Percentiles rank a stretch among this genome's conserved stretches.
Conservation (phyloP, 1,140 invertebrate species). For the Heliothis virescens region DNA sequence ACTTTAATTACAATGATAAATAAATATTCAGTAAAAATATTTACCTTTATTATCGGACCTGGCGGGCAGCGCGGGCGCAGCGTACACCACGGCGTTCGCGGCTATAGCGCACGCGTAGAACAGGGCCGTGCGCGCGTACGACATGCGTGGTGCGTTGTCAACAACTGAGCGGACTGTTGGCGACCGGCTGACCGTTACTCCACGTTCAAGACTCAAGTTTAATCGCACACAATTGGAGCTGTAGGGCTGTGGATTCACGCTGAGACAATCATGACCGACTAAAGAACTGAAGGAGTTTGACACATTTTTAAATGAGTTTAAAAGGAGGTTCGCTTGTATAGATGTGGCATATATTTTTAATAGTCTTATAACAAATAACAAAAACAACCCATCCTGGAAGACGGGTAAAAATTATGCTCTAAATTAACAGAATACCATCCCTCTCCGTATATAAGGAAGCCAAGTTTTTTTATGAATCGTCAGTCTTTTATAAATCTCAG, state of each 20-base stretch:
- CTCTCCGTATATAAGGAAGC: no score
- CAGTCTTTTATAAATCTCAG: no score
- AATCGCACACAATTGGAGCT: conserved; percentile 25
- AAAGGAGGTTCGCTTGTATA: no score
- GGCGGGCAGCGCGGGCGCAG: conserved; percentile 64
- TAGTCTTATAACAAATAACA: no score
- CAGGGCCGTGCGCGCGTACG: conserved; percentile 62
- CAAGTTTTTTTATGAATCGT: no score
- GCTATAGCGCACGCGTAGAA: conserved; percentile 70
- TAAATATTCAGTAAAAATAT: conserved; percentile 3
- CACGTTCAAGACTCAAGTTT: conserved; percentile 15
- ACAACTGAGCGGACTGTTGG: conserved; percentile 52
- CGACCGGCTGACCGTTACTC: not conserved
- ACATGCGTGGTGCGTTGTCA: conserved; percentile 67
- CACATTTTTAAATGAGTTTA: no score
- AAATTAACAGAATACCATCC: no score
- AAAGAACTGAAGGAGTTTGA: no score
- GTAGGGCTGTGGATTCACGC: conserved; percentile 10
- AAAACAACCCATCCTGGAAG: no score
- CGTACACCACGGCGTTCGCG: conserved; percentile 57
- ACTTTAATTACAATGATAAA: not conserved
- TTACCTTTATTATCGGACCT: conserved; percentile 68
- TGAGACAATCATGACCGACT: not conserved
- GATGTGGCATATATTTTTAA: no score
- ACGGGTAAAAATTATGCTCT: no score